Conservation (phyloP, 64 coral and sea anemone genomes). For the Orbicella faveolata region DNA sequence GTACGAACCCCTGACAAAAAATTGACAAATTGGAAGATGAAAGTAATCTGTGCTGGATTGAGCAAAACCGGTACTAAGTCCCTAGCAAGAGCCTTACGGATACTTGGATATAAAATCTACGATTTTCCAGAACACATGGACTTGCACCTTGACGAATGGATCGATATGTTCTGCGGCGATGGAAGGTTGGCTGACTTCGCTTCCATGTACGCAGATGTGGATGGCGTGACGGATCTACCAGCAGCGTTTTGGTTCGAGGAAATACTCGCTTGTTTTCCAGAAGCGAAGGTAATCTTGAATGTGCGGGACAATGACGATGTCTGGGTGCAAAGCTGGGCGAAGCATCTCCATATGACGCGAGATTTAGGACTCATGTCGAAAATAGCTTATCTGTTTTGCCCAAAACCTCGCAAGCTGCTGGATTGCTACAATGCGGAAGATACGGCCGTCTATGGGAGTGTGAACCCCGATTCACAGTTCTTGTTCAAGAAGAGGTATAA, state of each 20-base stretch:
- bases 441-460: not conserved
- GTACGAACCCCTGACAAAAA: not conserved
- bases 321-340: slow-evolving; percentile 29
- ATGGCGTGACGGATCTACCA: not conserved
- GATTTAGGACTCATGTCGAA: not conserved
- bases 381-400: not conserved
- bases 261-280: slow-evolving; percentile 23
- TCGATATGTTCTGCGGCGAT: not conserved
- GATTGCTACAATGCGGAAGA: not conserved
- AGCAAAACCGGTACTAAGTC: slow-evolving; percentile 52
- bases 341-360: slow-evolving; percentile 14
- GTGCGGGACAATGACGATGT: slow-evolving; percentile 33
- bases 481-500: slow-evolving; percentile 20
- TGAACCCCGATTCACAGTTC: not conserved
- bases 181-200: slow-evolving; percentile 5
- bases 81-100: slow-evolving; percentile 22
- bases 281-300: slow-evolving; percentile 29
- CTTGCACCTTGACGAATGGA: slow-evolving; percentile 16
- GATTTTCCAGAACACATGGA: slow-evolving; percentile 24
- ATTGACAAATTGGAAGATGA: not conserved
- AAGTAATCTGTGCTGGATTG: slow-evolving; percentile 50
- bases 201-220: not conserved
- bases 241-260: slow-evolving; percentile 15
- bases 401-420: not conserved
- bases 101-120: slow-evolving; percentile 23